Conservation (phyloP, 2,888 invertebrate genomes). For the Lacanobia wlatinum region DNA sequence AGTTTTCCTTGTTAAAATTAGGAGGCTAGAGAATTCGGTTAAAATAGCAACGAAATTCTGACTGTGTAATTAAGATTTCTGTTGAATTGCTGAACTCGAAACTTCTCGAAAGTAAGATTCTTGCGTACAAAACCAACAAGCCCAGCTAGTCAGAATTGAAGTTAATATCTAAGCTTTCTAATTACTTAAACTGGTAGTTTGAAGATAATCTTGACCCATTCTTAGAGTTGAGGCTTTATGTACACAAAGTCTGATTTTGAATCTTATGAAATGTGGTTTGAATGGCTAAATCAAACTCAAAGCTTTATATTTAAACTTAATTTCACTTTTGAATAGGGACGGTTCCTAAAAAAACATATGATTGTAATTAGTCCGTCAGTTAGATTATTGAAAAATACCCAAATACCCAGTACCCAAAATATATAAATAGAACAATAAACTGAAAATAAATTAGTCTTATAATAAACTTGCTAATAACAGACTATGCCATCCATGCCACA, state of each 20-base stretch:
- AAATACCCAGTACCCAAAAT: too few relatives aligned
- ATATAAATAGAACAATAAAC: too few relatives aligned
- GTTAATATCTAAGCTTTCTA: constrained; percentile 4
- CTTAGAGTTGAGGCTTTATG: not conserved
- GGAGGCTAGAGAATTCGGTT: not conserved
- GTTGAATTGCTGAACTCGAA: not conserved
- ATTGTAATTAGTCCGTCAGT: too few relatives aligned
- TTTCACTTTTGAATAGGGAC: too few relatives aligned
- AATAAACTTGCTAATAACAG: too few relatives aligned
- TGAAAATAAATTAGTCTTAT: too few relatives aligned
- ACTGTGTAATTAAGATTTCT: constrained; percentile 6
- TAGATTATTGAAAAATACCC: too few relatives aligned
- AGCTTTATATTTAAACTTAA: too few relatives aligned
- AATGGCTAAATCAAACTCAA: too few relatives aligned
- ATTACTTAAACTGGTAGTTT: constrained; percentile 1
- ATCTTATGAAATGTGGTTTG: not conserved
- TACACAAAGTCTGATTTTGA: not conserved
- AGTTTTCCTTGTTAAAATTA: not conserved
- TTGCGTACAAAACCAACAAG: constrained; percentile 8
- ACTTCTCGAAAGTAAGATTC: not conserved
- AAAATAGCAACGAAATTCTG: not conserved
- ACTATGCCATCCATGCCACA: too few relatives aligned
- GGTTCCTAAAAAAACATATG: too few relatives aligned
- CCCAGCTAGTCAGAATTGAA: not conserved
- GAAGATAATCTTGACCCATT: not conserved